Conservation (phyloP, 2,888 invertebrate species). For the Andrena hattorfiana region DNA sequence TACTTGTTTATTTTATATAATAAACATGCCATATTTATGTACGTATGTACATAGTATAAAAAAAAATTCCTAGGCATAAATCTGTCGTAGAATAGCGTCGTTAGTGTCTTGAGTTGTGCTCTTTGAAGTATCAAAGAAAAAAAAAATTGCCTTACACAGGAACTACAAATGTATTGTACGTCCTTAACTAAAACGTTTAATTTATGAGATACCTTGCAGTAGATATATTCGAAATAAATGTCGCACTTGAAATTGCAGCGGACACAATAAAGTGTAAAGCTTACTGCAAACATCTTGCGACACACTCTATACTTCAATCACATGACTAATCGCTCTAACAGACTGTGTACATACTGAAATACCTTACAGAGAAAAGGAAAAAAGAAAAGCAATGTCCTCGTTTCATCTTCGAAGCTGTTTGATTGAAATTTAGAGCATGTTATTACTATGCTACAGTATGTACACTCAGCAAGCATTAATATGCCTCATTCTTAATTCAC, state of each 20-base stretch:
- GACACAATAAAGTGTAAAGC: conserved; percentile 46
- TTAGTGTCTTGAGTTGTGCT: conserved; percentile 50
- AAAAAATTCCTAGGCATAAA: conserved; percentile 55
- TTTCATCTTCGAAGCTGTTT: conserved; percentile 14
- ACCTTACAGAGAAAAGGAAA: conserved; percentile 11
- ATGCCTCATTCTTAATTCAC: conserved; percentile 63
- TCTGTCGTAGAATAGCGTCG: conserved; percentile 38
- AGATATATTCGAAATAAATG: conserved; percentile 40
- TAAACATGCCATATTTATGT: conserved; percentile 58
- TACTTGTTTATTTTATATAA: conserved; percentile 54
- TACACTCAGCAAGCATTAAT: conserved; percentile 81
- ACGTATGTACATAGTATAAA: conserved; percentile 64
- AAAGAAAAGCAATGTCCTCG: conserved; percentile 1
- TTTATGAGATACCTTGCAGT: conserved; percentile 44
- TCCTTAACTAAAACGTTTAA: conserved; percentile 47
- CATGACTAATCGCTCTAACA: conserved; percentile 39
- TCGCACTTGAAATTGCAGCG: conserved; percentile 41
- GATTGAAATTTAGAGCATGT: conserved; percentile 67
- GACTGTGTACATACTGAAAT: conserved; percentile 55
- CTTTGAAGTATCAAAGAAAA: conserved; percentile 45
- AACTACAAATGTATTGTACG: conserved; percentile 54
- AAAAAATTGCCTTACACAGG: conserved; percentile 49
- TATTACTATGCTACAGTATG: conserved; percentile 82
- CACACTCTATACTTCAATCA: conserved; percentile 63
- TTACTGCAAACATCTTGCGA: conserved; percentile 60